Evolutionary conservation across 2,113 vertebrate genomes (phyloP), one percentile per base, ranked within the genome.

Genomic region (Nannobrachium achirus): DNA sequence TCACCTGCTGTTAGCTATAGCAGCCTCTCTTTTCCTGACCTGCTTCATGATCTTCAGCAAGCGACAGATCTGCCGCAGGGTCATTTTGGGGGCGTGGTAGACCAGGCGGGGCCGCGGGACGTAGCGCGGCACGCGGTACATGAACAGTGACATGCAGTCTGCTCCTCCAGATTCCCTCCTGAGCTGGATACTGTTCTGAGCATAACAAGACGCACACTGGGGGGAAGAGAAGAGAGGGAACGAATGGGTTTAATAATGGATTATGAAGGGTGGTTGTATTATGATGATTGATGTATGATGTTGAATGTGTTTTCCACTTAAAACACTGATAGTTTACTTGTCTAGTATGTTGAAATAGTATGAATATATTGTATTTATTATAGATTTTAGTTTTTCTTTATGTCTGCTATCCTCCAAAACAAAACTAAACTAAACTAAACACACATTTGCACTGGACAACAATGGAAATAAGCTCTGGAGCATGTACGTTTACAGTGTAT

Each of bases 131-230:
- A 87, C 88, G 15, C 86, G 79, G 68, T 89, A 50, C 1, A 70
- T 11, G 33, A 93, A 19, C 11, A 93, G 75, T 3, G 83, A 87
- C 80, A 92, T 61, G 63, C 89, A 91, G 69, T 75, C 74, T 10
- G 20, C 74, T 10, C 81, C 71, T 1, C 76, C 57, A 2, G 78
- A 40, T 2, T 76, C 81, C 48, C 16, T 82, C 2, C 90, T 85
- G 6, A 91, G 88, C 41, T 79, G 56, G 56, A 52, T 16, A 1
- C 75, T 76, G 57, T 65, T 69, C 48, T 48, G 69, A 19, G 66
- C 89, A 66, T 92, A 93, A 71, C 92, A 93, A 55, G 92, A 94
- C 0, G 86, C 93, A 84, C 84, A 94, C 93, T 94, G 48, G 19
- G 8, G 56, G 8, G 63, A 55, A 55, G 41, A 40, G 6, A 19